Evolutionary conservation across 92 coral and sea anemone genomes (phyloP).

Genomic region (Phenganax subtilis): DNA sequence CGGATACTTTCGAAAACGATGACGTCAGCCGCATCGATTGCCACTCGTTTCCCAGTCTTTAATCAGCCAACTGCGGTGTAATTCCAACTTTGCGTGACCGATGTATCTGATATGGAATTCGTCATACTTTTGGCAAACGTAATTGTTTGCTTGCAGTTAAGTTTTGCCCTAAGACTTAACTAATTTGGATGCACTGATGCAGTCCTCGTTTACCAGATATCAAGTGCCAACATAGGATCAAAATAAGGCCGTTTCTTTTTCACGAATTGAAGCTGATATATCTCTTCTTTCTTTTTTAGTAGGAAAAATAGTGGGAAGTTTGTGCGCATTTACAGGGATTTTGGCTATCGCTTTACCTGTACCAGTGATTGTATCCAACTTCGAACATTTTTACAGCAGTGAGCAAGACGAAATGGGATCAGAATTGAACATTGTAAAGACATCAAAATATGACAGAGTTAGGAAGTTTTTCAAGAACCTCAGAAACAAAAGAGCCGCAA

Average conservation of each 20-base stretch:
- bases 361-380: conserved; percentile 92
- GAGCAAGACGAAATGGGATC: conserved; percentile 31
- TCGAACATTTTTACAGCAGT: conserved; percentile 70
- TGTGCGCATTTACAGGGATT: conserved; percentile 91
- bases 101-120: no score
- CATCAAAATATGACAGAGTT: conserved; percentile 7
- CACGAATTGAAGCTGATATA: neutral
- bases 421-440: neutral
- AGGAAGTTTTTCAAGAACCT: conserved; percentile 11
- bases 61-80: no score
- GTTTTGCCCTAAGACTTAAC: no score
- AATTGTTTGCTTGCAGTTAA: no score
- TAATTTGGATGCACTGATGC: no score
- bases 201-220: no score
- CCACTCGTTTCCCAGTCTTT: no score
- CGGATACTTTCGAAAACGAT: no score
- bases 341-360: conserved; percentile 92
- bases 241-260: neutral
- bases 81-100: no score
- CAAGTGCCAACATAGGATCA: no score
- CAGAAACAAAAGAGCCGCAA: neutral
- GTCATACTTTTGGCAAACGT: no score
- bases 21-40: no score
- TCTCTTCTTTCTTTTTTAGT: conserved; percentile 42
- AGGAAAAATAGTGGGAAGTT: conserved; percentile 88